phyloP scores from a whole-genome alignment of 2,888 invertebrate genomes.

The Ophion ellenae region DNA sequence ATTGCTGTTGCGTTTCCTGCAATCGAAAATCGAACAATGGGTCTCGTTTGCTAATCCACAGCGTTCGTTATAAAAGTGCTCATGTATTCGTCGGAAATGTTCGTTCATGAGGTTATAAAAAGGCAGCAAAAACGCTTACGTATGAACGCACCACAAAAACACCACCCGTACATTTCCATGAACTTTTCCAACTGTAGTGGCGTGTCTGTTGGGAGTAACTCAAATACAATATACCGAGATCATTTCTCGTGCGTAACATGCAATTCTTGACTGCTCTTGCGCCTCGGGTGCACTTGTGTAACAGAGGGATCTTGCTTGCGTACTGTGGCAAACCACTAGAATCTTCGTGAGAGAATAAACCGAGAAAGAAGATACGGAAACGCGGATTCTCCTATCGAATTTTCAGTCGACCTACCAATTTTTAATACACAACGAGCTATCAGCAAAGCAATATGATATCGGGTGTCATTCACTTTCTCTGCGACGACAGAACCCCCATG shows the following conservation, averaged over 20 bases:
- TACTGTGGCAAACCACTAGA: slow-evolving; percentile 45
- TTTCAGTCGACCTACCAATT: slow-evolving; percentile 49
- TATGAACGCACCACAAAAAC: background rate
- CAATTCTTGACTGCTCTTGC: slow-evolving; percentile 31
- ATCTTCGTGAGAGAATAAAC: slow-evolving; percentile 11
- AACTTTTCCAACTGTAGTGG: slow-evolving; percentile 6
- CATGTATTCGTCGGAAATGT: too few relatives aligned
- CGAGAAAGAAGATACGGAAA: slow-evolving; percentile 7
- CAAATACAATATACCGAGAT: slow-evolving; percentile 55
- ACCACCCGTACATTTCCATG: slow-evolving; percentile 17
- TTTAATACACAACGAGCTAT: slow-evolving; percentile 17
- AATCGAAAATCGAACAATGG: too few relatives aligned
- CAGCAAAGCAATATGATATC: slow-evolving; percentile 3
- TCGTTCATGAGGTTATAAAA: too few relatives aligned
- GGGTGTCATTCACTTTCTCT: slow-evolving; percentile 1
- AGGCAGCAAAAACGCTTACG: background rate
- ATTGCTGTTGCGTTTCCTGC: too few relatives aligned
- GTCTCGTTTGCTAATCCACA: too few relatives aligned
- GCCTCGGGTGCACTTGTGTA: background rate
- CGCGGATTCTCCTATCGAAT: slow-evolving; percentile 43
- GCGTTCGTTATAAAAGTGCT: too few relatives aligned
- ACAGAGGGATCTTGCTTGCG: background rate
- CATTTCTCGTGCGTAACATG: slow-evolving; percentile 57
- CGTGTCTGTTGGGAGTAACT: slow-evolving; percentile 17
- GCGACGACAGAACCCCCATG: too few relatives aligned